Evolutionary conservation across 2,113 vertebrate species (phyloP), one percentile per base, ranked within the genome.

Genomic region (Phoenicopterus ruber): DNA sequence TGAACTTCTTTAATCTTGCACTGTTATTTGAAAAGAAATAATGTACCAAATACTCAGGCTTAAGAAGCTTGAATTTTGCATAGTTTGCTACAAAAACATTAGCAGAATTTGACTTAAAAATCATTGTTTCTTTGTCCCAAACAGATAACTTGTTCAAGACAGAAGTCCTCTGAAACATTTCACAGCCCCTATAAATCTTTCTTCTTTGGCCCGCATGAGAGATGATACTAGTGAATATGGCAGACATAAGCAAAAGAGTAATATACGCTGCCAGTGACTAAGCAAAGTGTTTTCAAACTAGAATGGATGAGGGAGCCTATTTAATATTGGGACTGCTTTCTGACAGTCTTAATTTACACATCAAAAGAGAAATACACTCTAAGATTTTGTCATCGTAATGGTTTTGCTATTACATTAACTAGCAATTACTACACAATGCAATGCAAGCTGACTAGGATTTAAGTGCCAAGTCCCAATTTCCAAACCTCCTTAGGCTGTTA

Each of bases 301-400:
- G 5, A 91, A 63, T 46, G 69, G 72, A 94, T 73, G 54, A 85
- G 62, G 42, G 65, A 16, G 55, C 40, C 82, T 92, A 34, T 92
- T 96, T 78, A 92, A 94, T 82, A 88, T 32, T 62, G 71, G 82
- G 49, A 16, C 49, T 88, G 90, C 79, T 91, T 87, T 90, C 63
- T 77, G 90, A 86, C 61, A 96, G 61, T 69, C 66, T 62, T 95
- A 96, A 96, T 94, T 96, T 97, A 91, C 93, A 96, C 84, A 93
- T 97, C 84, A 96, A 82, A 94, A 93, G 88, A 96, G 70, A 74
- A 96, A 67, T 76, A 78, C 74, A 59, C 50, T 86, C 65, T 44
- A 79, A 84, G 77, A 86, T 93, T 86, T 95, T 97, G 91, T 93
- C 81, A 69, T 67, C 4, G 13, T 95, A 85, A 94, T 93, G 86